Base-by-base conservation (phyloP, 2,888 invertebrate species). In the Noctuana brunneofusca region DNA sequence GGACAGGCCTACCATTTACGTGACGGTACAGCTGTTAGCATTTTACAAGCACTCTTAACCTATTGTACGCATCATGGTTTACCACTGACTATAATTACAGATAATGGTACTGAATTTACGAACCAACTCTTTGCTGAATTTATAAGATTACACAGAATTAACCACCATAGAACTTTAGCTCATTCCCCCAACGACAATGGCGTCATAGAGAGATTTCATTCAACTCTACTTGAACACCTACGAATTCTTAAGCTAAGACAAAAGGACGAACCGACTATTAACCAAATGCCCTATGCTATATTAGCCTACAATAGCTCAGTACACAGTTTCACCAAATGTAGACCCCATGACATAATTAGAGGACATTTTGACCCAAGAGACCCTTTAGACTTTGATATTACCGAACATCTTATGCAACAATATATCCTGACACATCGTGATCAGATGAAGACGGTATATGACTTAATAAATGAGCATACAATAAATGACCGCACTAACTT, bases 391-490 rank as follows among this genome's bases (percentile, higher is more conserved):
- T 14, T 38, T 14, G 38, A 38, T 1, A 12, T 38, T 0, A 38
- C 4, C 54, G 53, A 53, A 2, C 20, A 53, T n/a, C 20, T 53
- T 1, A 58, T 59, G 2, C 46, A 64, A 62, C 57, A 64, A 9
- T 68, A 66, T 32, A 54, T 63, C 6, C 38, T 49, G 0, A 63
- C 48, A 3, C 68, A 68, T 60, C 41, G 58, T 18, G 60, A 66
- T 9, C 54, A 63, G 2, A 68, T 68, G 66, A 63, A 55, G 12
- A 58, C 53, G 1, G 66, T 63, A 11, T 68, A 68, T 35, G 53
- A 64, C 6, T 24, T 64, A 0, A 64, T 67, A 9, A 54, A 65
- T 32, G 64, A 67, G 9, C 9, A 46, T 9, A 58, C 65, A 0
- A 24, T 30, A 9, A n/a, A 14, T 2, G 50, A 58, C 4, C 65